Evolutionary conservation across 2,888 invertebrate genomes (phyloP).

Genomic region (Erebia palarica): DNA sequence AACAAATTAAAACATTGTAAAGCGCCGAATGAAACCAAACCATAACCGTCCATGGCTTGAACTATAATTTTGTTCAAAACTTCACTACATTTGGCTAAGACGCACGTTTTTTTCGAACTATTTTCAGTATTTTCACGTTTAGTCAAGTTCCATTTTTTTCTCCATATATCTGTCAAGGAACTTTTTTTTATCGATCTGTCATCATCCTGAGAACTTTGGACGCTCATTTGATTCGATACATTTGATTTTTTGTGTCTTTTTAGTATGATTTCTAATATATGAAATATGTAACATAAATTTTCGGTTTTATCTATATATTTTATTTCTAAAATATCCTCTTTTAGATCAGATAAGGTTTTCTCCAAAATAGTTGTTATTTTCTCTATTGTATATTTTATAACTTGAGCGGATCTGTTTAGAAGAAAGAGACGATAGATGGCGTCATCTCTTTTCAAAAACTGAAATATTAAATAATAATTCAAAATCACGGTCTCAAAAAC

Average conservation of each 20-base stretch:
- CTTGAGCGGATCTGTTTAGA: slow-evolving; percentile 61
- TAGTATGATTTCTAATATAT: slow-evolving; percentile 59
- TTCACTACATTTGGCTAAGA: slow-evolving; percentile 53
- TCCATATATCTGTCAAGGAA: slow-evolving; percentile 65
- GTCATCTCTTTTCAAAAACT: slow-evolving; percentile 65
- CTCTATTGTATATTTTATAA: slow-evolving; percentile 61
- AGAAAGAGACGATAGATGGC: slow-evolving; percentile 56
- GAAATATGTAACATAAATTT: slow-evolving; percentile 62
- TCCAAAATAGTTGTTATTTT: slow-evolving; percentile 58
- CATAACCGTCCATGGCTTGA: slow-evolving; percentile 61
- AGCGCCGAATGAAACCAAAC: slow-evolving; percentile 63
- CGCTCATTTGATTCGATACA: slow-evolving; percentile 41
- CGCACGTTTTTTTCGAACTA: slow-evolving; percentile 50
- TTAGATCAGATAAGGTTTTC: slow-evolving; percentile 46
- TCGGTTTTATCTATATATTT: slow-evolving; percentile 51
- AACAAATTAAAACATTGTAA: slow-evolving; percentile 70
- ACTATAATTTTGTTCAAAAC: slow-evolving; percentile 66
- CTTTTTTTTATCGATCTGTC: slow-evolving; percentile 53
- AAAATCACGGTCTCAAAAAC: no score
- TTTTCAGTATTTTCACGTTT: slow-evolving; percentile 45
- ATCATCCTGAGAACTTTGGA: slow-evolving; percentile 51
- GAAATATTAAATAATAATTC: slow-evolving; percentile 44
- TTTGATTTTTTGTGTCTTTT: slow-evolving; percentile 49
- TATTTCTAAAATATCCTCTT: slow-evolving; percentile 51
- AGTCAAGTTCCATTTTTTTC: slow-evolving; percentile 65